These are phyloP conservation scores for Melospiza melodia DNA, from an alignment of 2,113 vertebrate species.

Conservation along the genomic window DNA sequence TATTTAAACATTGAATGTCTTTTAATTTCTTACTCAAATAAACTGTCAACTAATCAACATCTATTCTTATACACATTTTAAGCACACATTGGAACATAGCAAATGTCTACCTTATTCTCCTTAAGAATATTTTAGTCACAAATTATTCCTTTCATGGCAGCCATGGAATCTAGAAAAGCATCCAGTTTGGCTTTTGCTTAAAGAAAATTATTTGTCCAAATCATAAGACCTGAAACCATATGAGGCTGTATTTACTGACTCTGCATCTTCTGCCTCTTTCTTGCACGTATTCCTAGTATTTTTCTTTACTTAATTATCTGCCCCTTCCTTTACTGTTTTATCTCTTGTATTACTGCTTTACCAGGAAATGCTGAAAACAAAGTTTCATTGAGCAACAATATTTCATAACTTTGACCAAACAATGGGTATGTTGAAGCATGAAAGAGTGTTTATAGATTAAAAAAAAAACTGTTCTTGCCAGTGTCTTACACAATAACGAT, in stretches of 20 bases:
- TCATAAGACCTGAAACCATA: background rate
- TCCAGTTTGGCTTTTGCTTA: background rate
- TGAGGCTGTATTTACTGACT: background rate
- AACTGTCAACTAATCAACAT: background rate
- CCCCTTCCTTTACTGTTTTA: background rate
- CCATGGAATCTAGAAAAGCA: background rate
- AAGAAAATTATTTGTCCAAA: background rate
- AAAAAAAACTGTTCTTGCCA: slow-evolving; percentile 31
- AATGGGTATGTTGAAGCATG: slow-evolving; percentile 53
- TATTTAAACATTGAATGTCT: background rate
- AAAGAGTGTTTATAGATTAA: slow-evolving; percentile 47
- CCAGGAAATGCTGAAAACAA: slow-evolving; percentile 57
- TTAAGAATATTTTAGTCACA: background rate
- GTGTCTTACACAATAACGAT: slow-evolving; percentile 52
- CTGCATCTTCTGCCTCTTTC: background rate
- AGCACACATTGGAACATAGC: background rate
- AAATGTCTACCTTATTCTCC: background rate
- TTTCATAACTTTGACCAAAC: slow-evolving; percentile 64
- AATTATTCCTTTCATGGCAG: background rate
- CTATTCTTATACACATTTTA: background rate
- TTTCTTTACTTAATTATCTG: background rate
- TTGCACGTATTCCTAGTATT: background rate
- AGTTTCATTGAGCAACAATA: slow-evolving; percentile 51
- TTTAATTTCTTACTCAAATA: background rate
- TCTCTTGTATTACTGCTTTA: slow-evolving; percentile 25